A percentile compares a stretch with the other conserved stretches of the same genome.
Conservation (phyloP, 2,113 vertebrate genomes). For the Marmota flaviventris region DNA sequence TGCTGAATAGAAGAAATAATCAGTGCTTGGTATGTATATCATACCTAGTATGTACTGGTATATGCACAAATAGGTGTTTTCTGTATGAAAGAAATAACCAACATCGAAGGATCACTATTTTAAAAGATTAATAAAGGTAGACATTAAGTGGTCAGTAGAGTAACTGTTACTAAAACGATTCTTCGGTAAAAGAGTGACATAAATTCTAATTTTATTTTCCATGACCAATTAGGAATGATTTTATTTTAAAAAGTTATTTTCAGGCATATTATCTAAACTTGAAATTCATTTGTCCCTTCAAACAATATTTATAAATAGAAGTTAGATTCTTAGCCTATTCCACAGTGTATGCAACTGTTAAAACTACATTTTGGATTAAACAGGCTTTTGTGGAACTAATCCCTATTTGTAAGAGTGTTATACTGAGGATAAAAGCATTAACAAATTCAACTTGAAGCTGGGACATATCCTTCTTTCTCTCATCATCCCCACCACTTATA, state of each 20-base stretch:
- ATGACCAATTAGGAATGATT: not conserved
- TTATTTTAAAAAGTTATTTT: not conserved
- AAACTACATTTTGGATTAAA: not conserved
- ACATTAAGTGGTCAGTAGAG: not conserved
- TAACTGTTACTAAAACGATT: not conserved
- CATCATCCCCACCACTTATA: not conserved
- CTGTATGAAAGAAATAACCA: not conserved
- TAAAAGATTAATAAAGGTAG: not conserved
- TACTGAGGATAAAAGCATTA: not conserved
- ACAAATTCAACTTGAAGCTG: not conserved
- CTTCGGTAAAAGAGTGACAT: not conserved
- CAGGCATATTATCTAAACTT: not conserved
- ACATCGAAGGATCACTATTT: not conserved
- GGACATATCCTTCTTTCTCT: not conserved
- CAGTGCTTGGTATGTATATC: not conserved
- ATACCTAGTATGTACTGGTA: not conserved
- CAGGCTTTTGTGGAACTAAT: not conserved
- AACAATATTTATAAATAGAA: slow-evolving; percentile 35
- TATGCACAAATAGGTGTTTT: not conserved
- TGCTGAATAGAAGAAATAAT: not conserved
- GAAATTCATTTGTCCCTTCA: not conserved
- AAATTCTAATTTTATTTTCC: not conserved
- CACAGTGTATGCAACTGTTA: not conserved
- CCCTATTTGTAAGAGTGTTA: not conserved
- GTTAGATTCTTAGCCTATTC: not conserved